A percentile compares a stretch with the other conserved stretches of the same genome.
Evolutionary conservation across 2,797 vertebrate genomes (phyloP).

Genomic region (Siniperca scherzeri): DNA sequence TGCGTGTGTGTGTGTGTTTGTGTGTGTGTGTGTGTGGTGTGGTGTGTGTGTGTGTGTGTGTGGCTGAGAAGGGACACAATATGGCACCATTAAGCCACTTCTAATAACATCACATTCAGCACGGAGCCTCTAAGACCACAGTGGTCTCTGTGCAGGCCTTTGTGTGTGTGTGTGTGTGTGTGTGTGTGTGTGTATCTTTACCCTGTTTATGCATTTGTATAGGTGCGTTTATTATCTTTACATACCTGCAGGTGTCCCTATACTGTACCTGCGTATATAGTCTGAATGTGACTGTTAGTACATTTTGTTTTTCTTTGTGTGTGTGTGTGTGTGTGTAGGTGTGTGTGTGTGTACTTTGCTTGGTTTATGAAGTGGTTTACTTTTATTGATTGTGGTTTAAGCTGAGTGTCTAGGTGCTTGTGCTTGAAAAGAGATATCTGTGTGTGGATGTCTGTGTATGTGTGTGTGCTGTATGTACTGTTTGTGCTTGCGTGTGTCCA

Average conservation of each 20-base stretch:
- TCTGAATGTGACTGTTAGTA: neutral
- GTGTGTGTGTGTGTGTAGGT: neutral
- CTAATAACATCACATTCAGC: slow-evolving; percentile 83
- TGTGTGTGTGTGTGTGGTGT: slow-evolving; percentile 24
- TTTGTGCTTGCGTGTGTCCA: neutral
- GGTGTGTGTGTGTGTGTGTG: slow-evolving; percentile 36
- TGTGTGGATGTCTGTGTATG: neutral
- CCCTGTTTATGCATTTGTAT: neutral
- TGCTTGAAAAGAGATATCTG: slow-evolving; percentile 2
- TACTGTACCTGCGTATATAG: neutral
- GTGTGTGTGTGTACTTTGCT: neutral
- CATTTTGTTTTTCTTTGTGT: neutral
- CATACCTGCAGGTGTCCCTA: slow-evolving; percentile 28
- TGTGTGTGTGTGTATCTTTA: slow-evolving; percentile 13
- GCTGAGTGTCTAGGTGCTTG: neutral
- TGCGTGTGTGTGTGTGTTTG: slow-evolving; percentile 17
- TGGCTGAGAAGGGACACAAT: slow-evolving; percentile 69
- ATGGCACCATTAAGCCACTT: slow-evolving; percentile 88
- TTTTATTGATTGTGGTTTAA: slow-evolving; percentile 17
- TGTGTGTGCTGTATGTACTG: neutral
- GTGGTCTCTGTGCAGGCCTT: slow-evolving; percentile 42
- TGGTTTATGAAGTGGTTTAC: neutral
- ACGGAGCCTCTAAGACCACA: slow-evolving; percentile 68
- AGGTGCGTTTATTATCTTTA: slow-evolving; percentile 1
- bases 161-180: slow-evolving; percentile 10